phyloP scores from a whole-genome alignment of 2,797 vertebrate species.

The Premnoplex brunnescens region DNA sequence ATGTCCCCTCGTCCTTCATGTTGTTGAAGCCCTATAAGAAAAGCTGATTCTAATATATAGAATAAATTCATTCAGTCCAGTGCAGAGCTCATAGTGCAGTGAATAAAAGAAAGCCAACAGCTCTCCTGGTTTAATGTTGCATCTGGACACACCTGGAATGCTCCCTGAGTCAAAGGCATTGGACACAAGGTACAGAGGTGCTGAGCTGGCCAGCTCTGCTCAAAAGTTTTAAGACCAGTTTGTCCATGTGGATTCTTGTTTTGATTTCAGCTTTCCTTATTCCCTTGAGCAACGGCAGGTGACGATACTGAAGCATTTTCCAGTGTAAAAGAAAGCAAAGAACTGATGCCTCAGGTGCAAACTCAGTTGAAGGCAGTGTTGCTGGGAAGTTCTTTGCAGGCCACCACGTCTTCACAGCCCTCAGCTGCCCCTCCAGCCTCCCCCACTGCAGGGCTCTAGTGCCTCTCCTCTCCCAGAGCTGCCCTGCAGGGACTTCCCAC shows the following conservation, averaged over 20 bases:
- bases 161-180: background rate
- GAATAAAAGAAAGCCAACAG: background rate
- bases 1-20: rapidly evolving
- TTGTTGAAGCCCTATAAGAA: background rate
- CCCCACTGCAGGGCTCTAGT: background rate
- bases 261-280: background rate
- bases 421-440: rapidly evolving
- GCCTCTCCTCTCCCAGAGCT: background rate
- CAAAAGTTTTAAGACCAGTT: background rate
- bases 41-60: background rate
- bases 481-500: background rate
- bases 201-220: background rate
- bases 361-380: background rate
- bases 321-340: background rate
- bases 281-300: background rate
- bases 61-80: background rate
- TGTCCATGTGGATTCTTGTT: background rate
- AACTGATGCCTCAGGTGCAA: background rate
- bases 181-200: rapidly evolving
- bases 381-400: background rate
- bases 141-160: background rate
- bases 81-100: background rate
- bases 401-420: background rate
- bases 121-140: background rate
- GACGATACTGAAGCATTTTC: background rate